Evolutionary conservation across 2,888 invertebrate species (phyloP).

Genomic region (Orchesellides sinensis): DNA sequence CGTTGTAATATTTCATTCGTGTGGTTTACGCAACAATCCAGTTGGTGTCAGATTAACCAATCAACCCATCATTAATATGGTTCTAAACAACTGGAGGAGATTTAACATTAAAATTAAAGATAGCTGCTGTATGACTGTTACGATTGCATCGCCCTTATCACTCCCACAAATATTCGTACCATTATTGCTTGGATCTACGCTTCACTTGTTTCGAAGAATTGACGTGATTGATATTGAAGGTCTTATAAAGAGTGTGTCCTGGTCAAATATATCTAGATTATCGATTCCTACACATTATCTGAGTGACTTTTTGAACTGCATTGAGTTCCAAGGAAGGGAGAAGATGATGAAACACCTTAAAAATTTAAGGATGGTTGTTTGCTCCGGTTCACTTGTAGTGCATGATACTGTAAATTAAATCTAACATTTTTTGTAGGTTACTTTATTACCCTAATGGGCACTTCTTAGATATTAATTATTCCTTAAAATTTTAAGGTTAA

Average conservation of each 20-base stretch:
- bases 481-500: constrained; percentile 37
- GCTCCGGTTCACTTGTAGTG: constrained; percentile 28
- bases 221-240: constrained; percentile 57
- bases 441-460: too few species aligned
- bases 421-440: too few species aligned
- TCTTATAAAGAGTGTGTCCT: constrained; percentile 44
- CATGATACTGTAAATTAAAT: constrained; percentile 8
- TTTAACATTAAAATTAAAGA: constrained; percentile 46
- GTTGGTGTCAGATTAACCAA: constrained; percentile 80
- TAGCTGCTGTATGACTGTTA: constrained; percentile 47
- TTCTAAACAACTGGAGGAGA: constrained; percentile 88
- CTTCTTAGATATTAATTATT: too few species aligned
- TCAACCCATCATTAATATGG: constrained; percentile 86
- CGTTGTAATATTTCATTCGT: constrained; percentile 89
- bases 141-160: constrained; percentile 41
- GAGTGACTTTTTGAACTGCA: constrained; percentile 31
- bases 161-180: constrained; percentile 58
- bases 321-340: constrained; percentile 33
- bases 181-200: constrained; percentile 62
- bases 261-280: constrained; percentile 30
- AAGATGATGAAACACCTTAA: constrained; percentile 13
- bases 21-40: constrained; percentile 77
- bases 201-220: constrained; percentile 51
- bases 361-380: constrained; percentile 26
- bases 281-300: constrained; percentile 37